Conservation (phyloP, 2,888 invertebrate genomes). For the Monochamus alternatus region DNA sequence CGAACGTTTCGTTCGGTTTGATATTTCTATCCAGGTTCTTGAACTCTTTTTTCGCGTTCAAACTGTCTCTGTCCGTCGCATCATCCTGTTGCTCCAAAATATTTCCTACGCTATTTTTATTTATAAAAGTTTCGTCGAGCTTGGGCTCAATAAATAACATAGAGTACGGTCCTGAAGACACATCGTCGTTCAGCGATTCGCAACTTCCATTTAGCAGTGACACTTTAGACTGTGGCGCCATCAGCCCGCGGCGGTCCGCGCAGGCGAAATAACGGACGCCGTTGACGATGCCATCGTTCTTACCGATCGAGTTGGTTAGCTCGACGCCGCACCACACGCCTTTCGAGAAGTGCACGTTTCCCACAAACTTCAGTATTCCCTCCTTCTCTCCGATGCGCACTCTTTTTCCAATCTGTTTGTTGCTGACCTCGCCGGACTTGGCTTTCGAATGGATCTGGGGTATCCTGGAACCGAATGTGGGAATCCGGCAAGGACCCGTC, state of each 20-base stretch:
- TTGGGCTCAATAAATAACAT: slow-evolving; percentile 70
- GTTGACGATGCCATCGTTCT: slow-evolving; percentile 77
- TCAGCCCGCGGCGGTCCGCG: slow-evolving; percentile 75
- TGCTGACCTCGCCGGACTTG: slow-evolving; percentile 47
- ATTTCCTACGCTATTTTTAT: slow-evolving; percentile 5
- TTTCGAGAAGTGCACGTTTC: slow-evolving; percentile 73
- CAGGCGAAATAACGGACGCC: slow-evolving; percentile 79
- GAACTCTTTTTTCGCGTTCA: not conserved
- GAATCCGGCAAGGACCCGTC: slow-evolving; percentile 65
- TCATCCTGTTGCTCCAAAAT: not conserved
- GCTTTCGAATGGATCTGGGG: slow-evolving; percentile 56
- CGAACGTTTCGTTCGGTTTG: slow-evolving; percentile 19
- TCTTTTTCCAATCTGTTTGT: slow-evolving; percentile 61
- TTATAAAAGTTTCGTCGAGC: slow-evolving; percentile 1
- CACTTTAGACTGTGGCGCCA: slow-evolving; percentile 77
- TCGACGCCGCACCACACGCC: slow-evolving; percentile 80
- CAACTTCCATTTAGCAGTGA: slow-evolving; percentile 59
- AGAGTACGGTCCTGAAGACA: slow-evolving; percentile 78
- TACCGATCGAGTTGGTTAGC: slow-evolving; percentile 73
- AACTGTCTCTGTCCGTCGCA: not conserved
- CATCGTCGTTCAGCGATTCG: slow-evolving; percentile 69
- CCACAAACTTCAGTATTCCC: slow-evolving; percentile 75
- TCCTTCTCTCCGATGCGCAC: slow-evolving; percentile 66
- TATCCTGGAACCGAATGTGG: slow-evolving; percentile 65
- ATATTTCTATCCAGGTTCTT: not conserved